Evolutionary conservation across 2,113 vertebrate genomes (phyloP).

Genomic region (Beaufortia kweichowensis): DNA sequence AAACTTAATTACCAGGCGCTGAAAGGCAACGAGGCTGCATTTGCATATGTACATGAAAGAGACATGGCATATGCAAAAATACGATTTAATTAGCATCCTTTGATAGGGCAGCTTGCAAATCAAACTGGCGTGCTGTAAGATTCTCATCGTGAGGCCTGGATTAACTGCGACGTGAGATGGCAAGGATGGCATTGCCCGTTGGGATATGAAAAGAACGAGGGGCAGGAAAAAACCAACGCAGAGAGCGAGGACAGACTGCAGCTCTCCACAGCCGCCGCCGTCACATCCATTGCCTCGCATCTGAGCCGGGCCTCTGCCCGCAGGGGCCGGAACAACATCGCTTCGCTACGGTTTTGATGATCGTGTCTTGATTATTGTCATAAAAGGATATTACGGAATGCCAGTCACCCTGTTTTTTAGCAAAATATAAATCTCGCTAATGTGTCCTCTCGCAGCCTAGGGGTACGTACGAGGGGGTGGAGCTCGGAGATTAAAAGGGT

Average conservation of each 20-base stretch:
- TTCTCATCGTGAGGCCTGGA: conserved; percentile 63
- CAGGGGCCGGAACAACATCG: conserved; percentile 57
- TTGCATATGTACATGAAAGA: conserved; percentile 61
- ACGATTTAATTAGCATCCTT: conserved; percentile 64
- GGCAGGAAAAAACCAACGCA: not conserved
- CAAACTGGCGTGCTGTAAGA: conserved; percentile 57
- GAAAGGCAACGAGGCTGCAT: conserved; percentile 60
- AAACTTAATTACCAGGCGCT: conserved; percentile 65
- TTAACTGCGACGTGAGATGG: conserved; percentile 78
- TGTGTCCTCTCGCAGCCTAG: conserved; percentile 32
- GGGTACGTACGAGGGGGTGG: not conserved
- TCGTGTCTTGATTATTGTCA: conserved; percentile 62
- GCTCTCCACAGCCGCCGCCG: conserved; percentile 19
- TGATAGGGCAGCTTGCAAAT: conserved; percentile 60
- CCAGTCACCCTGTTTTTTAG: conserved; percentile 55
- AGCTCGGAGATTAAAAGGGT: conserved; percentile 56
- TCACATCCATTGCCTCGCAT: conserved; percentile 31
- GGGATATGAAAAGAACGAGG: conserved; percentile 28
- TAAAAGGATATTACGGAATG: conserved; percentile 60
- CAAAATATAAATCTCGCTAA: conserved; percentile 55
- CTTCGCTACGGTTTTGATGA: conserved; percentile 60
- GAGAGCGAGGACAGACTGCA: conserved; percentile 12
- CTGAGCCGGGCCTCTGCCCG: conserved; percentile 49
- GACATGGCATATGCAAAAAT: conserved; percentile 62
- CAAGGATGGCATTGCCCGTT: conserved; percentile 67